Evolutionary conservation across 2,888 invertebrate genomes (phyloP), one percentile per base, ranked within the genome.

Genomic region (Trissolcus brochymenae): DNA sequence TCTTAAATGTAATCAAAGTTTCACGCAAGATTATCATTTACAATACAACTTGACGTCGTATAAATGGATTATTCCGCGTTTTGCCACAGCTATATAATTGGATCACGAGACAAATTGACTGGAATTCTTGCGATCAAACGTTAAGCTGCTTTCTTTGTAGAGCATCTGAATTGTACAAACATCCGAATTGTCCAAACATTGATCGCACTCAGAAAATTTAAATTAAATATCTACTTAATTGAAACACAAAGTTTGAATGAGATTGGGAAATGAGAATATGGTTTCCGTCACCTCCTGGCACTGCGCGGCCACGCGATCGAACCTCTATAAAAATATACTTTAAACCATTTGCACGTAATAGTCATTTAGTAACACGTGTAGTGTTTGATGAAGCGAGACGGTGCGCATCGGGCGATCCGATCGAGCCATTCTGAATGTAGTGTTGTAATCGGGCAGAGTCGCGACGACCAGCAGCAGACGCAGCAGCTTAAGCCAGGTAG

Each of bases 401-500:
- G 81, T 82, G 82, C 81, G 81, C 78, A 79, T 35, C 35, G 81
- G 79, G 82, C 81, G 80, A 82, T 80, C 82, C 83, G 81, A 83
- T 81, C 81, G 83, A 84, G 84, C 81, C 83, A 84, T 85, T 90
- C 89, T 89, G 89, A 89, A 89, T 90, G 90, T 90, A 89, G 89
- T 86, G 84, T 87, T 87, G 82, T 87, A 83, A 86, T 87, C 87
- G 87, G 84, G 86, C 87, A 87, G 87, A 87, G 83, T 86, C 84
- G 84, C 81, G 83, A 81, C 81, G 83, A 85, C 81, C 82, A 83
- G 83, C 86, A 50, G 61, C 61, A 29, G 49, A 80, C 76, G 51
- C 82, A 78, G 21, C 82, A 79, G 14, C 83, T 82, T 68, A 84
- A 82, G 72, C 83, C 81, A 85, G 82, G 84, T 85, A 84, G 82